These are phyloP conservation scores for Latrodectus hesperus DNA, from an alignment of 2,888 invertebrate species.

Conservation along the genomic window DNA sequence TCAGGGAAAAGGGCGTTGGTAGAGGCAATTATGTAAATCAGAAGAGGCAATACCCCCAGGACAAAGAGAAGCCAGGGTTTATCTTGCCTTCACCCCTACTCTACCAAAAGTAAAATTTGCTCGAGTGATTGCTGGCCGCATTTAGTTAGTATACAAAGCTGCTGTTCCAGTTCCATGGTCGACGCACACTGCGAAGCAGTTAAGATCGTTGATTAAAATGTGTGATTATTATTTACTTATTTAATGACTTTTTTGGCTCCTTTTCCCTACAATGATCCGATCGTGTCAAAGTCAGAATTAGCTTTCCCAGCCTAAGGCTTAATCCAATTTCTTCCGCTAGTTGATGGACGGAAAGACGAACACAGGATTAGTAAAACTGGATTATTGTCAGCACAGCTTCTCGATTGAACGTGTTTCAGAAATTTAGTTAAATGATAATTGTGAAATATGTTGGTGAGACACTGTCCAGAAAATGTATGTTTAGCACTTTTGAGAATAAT, in stretches of 20 bases:
- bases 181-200: conserved; percentile 19
- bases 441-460: no score
- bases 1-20: neutral
- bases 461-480: no score
- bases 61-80: conserved; percentile 24
- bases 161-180: conserved; percentile 13
- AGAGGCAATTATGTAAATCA: conserved; percentile 58
- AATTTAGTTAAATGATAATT: no score
- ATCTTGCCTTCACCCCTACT: conserved; percentile 8
- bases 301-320: conserved; percentile 13
- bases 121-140: conserved; percentile 6
- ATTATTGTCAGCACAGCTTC: neutral
- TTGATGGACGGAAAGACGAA: neutral
- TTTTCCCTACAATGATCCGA: no score
- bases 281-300: no score
- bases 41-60: conserved; percentile 50
- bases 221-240: neutral
- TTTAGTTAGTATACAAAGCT: conserved; percentile 26
- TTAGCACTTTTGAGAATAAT: no score
- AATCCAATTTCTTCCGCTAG: conserved; percentile 30
- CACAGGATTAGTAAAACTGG: conserved; percentile 16
- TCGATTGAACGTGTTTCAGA: no score
- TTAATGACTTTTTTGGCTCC: no score
- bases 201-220: conserved; percentile 26
- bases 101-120: neutral